Evolutionary conservation across 2,888 invertebrate genomes (phyloP), one percentile per base, ranked within the genome.

Genomic region (Spisula subtruncata): DNA sequence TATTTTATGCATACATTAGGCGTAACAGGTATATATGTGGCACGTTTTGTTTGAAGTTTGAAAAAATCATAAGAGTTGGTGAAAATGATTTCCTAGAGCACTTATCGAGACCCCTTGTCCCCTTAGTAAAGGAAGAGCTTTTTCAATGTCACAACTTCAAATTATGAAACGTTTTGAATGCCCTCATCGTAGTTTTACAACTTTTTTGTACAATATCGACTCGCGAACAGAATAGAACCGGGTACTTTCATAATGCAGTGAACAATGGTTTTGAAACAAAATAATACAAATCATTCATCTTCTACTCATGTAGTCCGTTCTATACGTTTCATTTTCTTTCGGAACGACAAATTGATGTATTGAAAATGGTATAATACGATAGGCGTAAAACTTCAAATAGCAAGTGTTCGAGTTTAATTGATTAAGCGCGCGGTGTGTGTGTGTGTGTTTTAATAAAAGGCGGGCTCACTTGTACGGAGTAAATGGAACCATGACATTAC

Each of bases 341-440:
- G 85, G 66, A 75, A 81, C 66, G 54, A 81, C 60, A 87, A 60
- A 81, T 71, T 81, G 81, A 75, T 32, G 56, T 83, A 87, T 88
- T 83, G 85, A 87, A 81, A 85, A 81, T 35, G 14, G n/a, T 51
- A 60, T 35, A 89, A 91, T 87, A 66, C 35, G 71, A 60, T 32
- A 84, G 92, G 92, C 90, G 92, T 80, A 79, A 86, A 41, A 87
- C 86, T 83, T 86, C 75, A 92, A 92, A 90, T 83, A 92, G 71
- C 60, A 56, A 79, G 86, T 16, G 87, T 81, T 90, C 89, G 25
- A 83, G 60, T 32, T 54, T 89, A 87, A 92, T 92, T 89, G 90
- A 92, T 89, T 90, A 12, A 25, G 12, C 25, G n/a, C 16, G 20
- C 48, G n/a, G 35, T 16, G 81, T 81, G 75, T 75, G 12, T 71